phyloP scores from a whole-genome alignment of 2,888 invertebrate genomes.

The Dastarcus helophoroides region DNA sequence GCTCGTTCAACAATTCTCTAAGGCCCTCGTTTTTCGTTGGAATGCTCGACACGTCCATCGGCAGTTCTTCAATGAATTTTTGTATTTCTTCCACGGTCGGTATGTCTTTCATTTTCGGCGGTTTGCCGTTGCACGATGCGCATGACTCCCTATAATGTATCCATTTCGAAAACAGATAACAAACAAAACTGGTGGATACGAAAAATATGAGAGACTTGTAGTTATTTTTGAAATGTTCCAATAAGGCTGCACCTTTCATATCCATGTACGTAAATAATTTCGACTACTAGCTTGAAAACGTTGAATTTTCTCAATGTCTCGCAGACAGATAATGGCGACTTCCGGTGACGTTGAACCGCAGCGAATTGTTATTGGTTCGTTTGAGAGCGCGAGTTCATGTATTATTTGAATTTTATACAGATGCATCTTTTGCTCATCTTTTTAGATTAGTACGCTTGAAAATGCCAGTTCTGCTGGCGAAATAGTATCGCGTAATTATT shows the following conservation, averaged over 20 bases:
- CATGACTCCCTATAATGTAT: constrained; percentile 1
- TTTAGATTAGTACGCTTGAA: too few species aligned
- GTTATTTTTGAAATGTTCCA: constrained; percentile 10
- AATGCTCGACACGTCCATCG: constrained; percentile 20
- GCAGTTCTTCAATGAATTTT: constrained; percentile 26
- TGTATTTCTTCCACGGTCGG: constrained; percentile 26
- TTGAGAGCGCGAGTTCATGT: too few species aligned
- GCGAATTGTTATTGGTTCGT: too few species aligned
- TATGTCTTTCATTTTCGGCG: constrained; percentile 16
- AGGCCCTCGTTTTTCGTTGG: constrained; percentile 20
- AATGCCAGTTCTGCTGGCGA: too few species aligned
- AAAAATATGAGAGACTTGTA: constrained; percentile 8
- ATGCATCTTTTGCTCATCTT: too few species aligned
- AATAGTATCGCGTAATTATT: too few species aligned
- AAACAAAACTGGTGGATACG: constrained; percentile 7
- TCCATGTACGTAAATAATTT: too few species aligned
- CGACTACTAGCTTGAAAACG: too few species aligned
- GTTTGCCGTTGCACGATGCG: constrained; percentile 1
- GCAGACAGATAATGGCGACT: too few species aligned
- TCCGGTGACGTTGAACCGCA: too few species aligned
- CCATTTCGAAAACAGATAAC: constrained; percentile 7
- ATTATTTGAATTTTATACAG: too few species aligned
- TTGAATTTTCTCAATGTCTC: too few species aligned
- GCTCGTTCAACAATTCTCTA: constrained; percentile 24
- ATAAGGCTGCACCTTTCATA: constrained; percentile 8